phyloP scores from a whole-genome alignment of 2,797 vertebrate genomes.

The Selene dorsalis region DNA sequence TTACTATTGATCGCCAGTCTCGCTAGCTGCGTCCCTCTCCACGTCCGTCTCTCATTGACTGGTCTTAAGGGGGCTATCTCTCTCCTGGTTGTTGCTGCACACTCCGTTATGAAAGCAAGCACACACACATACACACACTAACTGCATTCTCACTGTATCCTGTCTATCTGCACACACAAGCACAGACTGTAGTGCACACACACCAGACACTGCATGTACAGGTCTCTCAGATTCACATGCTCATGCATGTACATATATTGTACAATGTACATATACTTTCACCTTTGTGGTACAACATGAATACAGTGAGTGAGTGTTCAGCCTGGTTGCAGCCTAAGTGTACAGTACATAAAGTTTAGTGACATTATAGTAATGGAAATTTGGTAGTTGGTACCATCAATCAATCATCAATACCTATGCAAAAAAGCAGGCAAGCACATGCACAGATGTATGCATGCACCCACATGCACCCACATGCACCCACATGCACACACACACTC shows the following conservation, averaged over 20 bases:
- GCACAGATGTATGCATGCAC: too few species aligned
- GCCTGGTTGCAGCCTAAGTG: too few species aligned
- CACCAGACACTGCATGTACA: neutral
- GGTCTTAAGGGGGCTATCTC: conserved; percentile 73
- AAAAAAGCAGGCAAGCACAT: too few species aligned
- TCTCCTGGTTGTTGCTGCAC: conserved; percentile 53
- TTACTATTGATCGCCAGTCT: conserved; percentile 83
- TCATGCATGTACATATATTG: neutral
- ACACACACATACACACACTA: conserved; percentile 26
- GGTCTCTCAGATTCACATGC: neutral
- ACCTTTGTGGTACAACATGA: too few species aligned
- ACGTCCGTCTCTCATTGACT: conserved; percentile 80
- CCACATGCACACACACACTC: too few species aligned
- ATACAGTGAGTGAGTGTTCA: too few species aligned
- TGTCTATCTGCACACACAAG: conserved; percentile 3
- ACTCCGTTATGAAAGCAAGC: conserved; percentile 29
- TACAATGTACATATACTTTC: neutral
- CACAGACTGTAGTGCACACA: neutral
- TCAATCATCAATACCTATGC: too few species aligned
- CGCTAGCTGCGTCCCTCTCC: conserved; percentile 74
- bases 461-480: too few species aligned
- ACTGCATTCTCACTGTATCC: neutral
- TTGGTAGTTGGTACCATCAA: too few species aligned
- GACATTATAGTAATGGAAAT: too few species aligned
- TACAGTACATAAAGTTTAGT: too few species aligned